Evolutionary conservation across 2,888 invertebrate genomes (phyloP), one percentile per base, ranked within the genome.

Genomic region (Synanthedon myopaeformis): DNA sequence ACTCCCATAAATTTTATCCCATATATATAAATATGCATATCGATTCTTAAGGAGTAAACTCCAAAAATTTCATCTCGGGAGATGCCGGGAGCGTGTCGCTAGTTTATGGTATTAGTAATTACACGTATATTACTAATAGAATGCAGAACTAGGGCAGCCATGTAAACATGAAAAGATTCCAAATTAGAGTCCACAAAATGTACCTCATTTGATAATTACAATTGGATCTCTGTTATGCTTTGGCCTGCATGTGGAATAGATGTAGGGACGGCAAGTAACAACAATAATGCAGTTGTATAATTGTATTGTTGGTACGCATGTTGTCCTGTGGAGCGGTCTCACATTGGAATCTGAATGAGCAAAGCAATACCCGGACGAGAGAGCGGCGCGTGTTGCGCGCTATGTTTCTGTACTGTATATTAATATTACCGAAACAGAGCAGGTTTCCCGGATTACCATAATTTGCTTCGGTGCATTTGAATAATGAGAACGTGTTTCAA

Each of bases 381-480:
- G 35, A 35, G 23, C 23, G 35, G 35, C 35, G 35, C 35, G 35
- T 45, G 45, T n/a, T 14, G 45, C n/a, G 45, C 14, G 45, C 14
- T 12, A 14, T 45, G 45, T 14, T n/a, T 14, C 13, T 13, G 79
- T 78, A 81, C 82, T 84, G 82, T 79, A 70, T 79, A 82, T 82
- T 84, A 84, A 82, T 84, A 84, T 85, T 82, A 75, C 76, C 78
- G 82, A 84, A 83, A 84, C 84, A 82, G 84, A 82, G 74, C 85
- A 85, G 84, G 82, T 84, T 82, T 73, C 79, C 71, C 82, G 80
- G 85, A 86, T 85, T 86, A 86, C 82, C 85, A 86, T 86, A 85
- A 85, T 86, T 85, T 85, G 85, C 82, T 86, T 82, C 82, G 79
- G 79, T 86, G 85, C 85, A 85, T 85, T 85, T 84, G 85, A 84